Base-by-base conservation (phyloP, 92 coral and sea anemone genomes). In the Paragorgia papillata region DNA sequence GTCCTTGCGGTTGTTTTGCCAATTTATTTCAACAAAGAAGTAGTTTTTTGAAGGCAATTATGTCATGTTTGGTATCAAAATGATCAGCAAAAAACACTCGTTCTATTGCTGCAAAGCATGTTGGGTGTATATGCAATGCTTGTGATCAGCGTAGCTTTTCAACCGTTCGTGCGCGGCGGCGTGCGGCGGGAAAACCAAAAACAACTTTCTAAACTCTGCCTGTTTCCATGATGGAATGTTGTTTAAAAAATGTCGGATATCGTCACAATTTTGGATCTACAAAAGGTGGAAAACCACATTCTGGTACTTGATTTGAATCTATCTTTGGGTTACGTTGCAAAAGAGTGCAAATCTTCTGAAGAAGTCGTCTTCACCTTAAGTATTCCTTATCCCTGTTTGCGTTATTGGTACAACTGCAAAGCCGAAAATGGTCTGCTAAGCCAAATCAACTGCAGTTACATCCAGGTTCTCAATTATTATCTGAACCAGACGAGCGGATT, bases 331-430 rank as follows among this genome's bases (percentile, higher is more conserved):
- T 76, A 76, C 40, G 71, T 33, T 28, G 39, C 13, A 19, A 58
- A 28, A 17, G 6, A 43, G 20, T 26, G 81, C 54, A 0, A 59
- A 12, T 76, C 71, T 29, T 57, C 22, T 29, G 26, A 31, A 19
- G 81, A 76, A 76, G n/a, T 40, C 60, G 33, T 76, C 26, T 0
- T 76, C 26, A 76, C 62, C 21, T 39, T 75, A 19, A 53, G 41
- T 69, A n/a, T 76, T 31, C 28, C 41, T 20, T 25, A 76, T 40
- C 51, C 35, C 20, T 35, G 24, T 25, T 25, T 76, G n/a, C 63
- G 54, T 71, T 71, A 76, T 13, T 76, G 81, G 81, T 43, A 76
- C 55, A 71, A 61, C n/a, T 29, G 56, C 27, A 61, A n/a, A 57
- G 64, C 64, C 25, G 27, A 57, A 57, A 21, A 57, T 57, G 64